Conservation (phyloP, 2,888 invertebrate species). For the Tenthredo amoena region DNA sequence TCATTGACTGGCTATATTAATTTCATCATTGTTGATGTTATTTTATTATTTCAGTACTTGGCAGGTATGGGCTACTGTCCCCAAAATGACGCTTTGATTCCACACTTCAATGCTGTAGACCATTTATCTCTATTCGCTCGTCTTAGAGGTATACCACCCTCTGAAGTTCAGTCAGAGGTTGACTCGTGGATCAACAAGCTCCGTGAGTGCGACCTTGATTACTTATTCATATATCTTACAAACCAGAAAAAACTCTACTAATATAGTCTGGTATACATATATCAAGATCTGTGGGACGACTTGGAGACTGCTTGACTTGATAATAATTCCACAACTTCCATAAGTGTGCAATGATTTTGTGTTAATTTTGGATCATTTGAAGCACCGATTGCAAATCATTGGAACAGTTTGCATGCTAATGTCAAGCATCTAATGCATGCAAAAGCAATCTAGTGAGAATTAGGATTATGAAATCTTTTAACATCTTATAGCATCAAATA, state of each 20-base stretch:
- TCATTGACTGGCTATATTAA: not conserved
- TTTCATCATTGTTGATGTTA: not conserved
- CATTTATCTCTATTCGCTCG: conserved; percentile 18
- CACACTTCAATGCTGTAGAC: conserved; percentile 3
- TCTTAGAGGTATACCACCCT: conserved; percentile 20
- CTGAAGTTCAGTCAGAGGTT: not conserved
- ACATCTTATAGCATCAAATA: not conserved
- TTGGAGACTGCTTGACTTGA: not conserved
- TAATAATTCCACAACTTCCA: not conserved
- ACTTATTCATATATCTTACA: not conserved
- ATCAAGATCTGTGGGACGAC: not conserved
- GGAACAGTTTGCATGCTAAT: too few relatives aligned
- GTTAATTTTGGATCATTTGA: too few relatives aligned
- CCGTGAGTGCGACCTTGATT: not conserved
- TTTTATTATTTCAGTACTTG: conserved; percentile 17
- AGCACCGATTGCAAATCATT: too few relatives aligned
- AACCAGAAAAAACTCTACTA: not conserved
- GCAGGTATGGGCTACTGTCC: conserved; percentile 31
- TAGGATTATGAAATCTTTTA: not conserved
- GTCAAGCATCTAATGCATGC: not conserved
- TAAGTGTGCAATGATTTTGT: too few relatives aligned
- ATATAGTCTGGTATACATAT: not conserved
- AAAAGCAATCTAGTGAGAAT: not conserved
- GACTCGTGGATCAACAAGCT: conserved; percentile 32
- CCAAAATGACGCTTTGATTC: conserved; percentile 26